Percentiles rank a stretch among this genome's conserved stretches.
These are phyloP conservation scores for Oscheius sp. DNA, from an alignment of 2,888 invertebrate species.

Conservation along the genomic window DNA sequence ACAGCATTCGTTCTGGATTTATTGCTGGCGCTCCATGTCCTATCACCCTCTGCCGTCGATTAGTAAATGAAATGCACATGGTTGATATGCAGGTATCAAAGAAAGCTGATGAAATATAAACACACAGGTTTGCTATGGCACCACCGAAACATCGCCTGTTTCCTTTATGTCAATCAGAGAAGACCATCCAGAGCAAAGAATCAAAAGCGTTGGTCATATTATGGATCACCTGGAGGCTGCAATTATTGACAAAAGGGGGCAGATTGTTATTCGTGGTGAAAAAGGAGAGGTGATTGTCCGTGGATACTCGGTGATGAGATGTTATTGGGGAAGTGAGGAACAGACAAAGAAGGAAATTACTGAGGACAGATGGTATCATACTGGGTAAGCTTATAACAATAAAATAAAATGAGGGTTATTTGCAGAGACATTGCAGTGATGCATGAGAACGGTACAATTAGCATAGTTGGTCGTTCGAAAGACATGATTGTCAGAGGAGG, in stretches of 20 bases:
- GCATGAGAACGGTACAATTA: conserved; percentile 73
- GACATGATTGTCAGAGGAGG: conserved; percentile 71
- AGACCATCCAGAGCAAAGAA: conserved; percentile 73
- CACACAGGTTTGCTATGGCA: conserved; percentile 74
- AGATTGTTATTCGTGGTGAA: conserved; percentile 60
- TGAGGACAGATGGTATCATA: conserved; percentile 81
- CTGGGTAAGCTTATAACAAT: conserved; percentile 76
- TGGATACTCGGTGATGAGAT: conserved; percentile 81
- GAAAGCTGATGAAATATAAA: background rate
- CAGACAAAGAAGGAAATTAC: conserved; percentile 80
- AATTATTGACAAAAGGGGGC: conserved; percentile 61
- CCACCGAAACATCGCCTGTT: conserved; percentile 77
- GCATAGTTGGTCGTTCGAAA: conserved; percentile 74
- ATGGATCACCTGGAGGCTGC: conserved; percentile 74
- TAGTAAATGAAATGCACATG: conserved; percentile 71
- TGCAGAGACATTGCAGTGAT: conserved; percentile 73
- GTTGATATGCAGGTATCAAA: conserved; percentile 48
- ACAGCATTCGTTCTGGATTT: conserved; percentile 72
- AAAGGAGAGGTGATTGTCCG: conserved; percentile 66
- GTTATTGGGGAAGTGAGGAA: conserved; percentile 83
- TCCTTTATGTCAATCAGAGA: conserved; percentile 74
- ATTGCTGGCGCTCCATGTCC: conserved; percentile 82
- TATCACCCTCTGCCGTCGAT: conserved; percentile 72
- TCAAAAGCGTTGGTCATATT: conserved; percentile 75
- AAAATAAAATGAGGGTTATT: background rate